Percentiles rank a stretch among this genome's conserved stretches.
Evolutionary conservation across 1,140 invertebrate species (phyloP).

Genomic region (Nasonia giraulti): DNA sequence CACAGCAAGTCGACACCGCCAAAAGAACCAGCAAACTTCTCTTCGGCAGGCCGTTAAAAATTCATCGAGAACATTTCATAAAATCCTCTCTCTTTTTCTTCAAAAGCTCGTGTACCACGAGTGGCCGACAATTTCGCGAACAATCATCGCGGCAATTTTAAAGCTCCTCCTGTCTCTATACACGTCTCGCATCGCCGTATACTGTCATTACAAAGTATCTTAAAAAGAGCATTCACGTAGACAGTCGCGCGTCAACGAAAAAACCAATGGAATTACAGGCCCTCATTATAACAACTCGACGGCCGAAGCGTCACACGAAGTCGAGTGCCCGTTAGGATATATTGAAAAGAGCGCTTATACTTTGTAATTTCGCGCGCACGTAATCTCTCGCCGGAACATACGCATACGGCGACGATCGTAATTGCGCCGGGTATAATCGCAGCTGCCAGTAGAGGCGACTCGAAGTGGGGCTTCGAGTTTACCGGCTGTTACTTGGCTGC

Average conservation of each 20-base stretch:
- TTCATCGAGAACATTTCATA: constrained; percentile 16
- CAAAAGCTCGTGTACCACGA: constrained; percentile 20
- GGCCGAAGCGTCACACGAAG: constrained; percentile 19
- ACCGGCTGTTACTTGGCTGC: background rate
- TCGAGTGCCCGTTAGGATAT: constrained; percentile 24
- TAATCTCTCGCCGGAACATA: constrained; percentile 35
- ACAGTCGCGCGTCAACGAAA: background rate
- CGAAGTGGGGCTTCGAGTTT: constrained; percentile 23
- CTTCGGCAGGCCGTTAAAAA: background rate
- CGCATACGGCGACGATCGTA: constrained; percentile 38
- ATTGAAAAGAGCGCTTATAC: constrained; percentile 24
- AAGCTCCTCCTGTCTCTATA: background rate
- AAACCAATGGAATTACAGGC: background rate
- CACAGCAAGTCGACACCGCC: background rate
- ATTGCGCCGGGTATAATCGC: constrained; percentile 43
- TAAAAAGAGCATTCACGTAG: background rate
- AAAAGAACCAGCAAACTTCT: background rate
- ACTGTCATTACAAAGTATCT: background rate
- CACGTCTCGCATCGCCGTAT: background rate
- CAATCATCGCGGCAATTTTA: background rate
- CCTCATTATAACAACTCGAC: constrained; percentile 44
- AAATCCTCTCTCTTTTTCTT: background rate
- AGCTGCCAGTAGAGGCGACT: background rate
- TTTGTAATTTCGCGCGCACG: constrained; percentile 45
- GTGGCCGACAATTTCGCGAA: constrained; percentile 12